Conservation (phyloP, 2,888 invertebrate genomes). For the Biston betularia region DNA sequence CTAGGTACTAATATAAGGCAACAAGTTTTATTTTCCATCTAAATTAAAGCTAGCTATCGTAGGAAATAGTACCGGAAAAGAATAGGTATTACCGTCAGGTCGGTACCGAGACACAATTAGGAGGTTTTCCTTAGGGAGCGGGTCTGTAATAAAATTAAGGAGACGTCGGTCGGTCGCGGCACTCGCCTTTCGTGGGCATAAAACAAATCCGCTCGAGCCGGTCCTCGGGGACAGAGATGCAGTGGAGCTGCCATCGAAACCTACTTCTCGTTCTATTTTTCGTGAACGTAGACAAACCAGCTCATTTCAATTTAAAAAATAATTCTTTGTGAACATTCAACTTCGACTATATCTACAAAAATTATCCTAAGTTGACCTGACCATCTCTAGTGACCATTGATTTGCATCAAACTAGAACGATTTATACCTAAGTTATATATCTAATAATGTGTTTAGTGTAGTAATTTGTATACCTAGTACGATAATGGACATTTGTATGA, state of each 20-base stretch:
- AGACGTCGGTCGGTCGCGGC: constrained; percentile 77
- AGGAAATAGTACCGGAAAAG: constrained; percentile 54
- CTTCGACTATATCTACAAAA: too few relatives aligned
- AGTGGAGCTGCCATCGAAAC: constrained; percentile 53
- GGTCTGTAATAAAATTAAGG: constrained; percentile 85
- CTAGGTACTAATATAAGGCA: too few relatives aligned
- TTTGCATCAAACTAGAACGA: too few relatives aligned
- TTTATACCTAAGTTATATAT: too few relatives aligned
- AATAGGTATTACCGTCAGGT: constrained; percentile 75
- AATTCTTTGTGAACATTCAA: too few relatives aligned
- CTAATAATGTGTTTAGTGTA: too few relatives aligned
- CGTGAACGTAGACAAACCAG: too few relatives aligned
- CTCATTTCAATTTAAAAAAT: too few relatives aligned
- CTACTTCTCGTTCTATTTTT: background rate
- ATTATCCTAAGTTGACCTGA: too few relatives aligned
- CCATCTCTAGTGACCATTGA: too few relatives aligned
- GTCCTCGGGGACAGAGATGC: constrained; percentile 54
- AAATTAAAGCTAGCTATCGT: constrained; percentile 37
- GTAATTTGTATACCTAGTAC: too few relatives aligned
- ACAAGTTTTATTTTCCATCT: constrained; percentile 23
- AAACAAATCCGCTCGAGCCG: constrained; percentile 80
- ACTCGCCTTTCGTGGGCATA: constrained; percentile 80
- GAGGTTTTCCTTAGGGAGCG: constrained; percentile 72
- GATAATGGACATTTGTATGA: too few relatives aligned
- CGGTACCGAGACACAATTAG: constrained; percentile 82